Percentiles rank a stretch among this genome's conserved stretches.
Evolutionary conservation across 1,140 invertebrate species (phyloP).

Genomic region (Caenorhabditis brenneri): DNA sequence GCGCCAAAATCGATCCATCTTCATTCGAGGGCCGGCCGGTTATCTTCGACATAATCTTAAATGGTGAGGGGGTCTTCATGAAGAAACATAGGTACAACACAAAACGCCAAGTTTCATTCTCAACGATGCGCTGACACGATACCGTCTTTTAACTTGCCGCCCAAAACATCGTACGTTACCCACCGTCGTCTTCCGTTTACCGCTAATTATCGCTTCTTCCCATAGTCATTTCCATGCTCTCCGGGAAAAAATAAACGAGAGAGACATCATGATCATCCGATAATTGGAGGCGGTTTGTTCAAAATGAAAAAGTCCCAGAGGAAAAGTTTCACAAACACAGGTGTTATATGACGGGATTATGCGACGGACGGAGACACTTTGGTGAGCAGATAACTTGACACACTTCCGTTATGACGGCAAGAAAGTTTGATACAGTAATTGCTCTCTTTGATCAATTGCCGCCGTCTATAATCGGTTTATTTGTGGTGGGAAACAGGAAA

Average conservation of each 20-base stretch:
- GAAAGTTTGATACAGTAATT: slow-evolving; percentile 21
- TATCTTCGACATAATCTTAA: slow-evolving; percentile 38
- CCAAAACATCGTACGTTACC: background rate
- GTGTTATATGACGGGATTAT: slow-evolving; percentile 17
- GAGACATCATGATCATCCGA: background rate
- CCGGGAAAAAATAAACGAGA: background rate
- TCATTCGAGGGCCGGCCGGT: slow-evolving; percentile 9
- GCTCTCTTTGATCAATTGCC: background rate
- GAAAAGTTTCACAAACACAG: background rate
- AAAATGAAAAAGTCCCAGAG: background rate
- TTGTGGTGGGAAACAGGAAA: background rate
- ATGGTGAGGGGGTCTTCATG: slow-evolving; percentile 35
- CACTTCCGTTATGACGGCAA: background rate
- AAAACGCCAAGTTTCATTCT: slow-evolving; percentile 38
- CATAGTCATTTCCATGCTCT: background rate
- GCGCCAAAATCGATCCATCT: slow-evolving; percentile 43
- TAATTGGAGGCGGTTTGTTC: background rate
- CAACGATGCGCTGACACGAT: slow-evolving; percentile 37
- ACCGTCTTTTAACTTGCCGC: slow-evolving; percentile 36
- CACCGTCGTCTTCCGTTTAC: background rate
- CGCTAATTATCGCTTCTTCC: slow-evolving; percentile 11
- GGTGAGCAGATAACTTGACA: background rate
- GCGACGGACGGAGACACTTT: background rate
- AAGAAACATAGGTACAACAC: slow-evolving; percentile 41
- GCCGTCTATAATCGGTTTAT: background rate